Conservation (phyloP, 23 tunicate species). For the Styela clava region DNA sequence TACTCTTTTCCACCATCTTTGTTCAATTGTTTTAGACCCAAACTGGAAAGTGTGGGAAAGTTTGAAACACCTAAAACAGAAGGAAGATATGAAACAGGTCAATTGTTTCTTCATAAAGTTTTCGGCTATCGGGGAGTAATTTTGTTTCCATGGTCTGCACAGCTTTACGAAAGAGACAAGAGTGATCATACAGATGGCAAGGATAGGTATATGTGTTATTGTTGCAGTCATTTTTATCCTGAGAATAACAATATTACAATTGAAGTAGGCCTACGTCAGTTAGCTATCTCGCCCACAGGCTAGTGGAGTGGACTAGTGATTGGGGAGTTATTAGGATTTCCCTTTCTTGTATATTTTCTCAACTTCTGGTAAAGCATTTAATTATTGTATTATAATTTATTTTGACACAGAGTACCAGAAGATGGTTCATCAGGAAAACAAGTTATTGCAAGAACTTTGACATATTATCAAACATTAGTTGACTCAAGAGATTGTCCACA, state of each 20-base stretch:
- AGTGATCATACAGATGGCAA: conserved; percentile 7
- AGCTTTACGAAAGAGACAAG: conserved; percentile 56
- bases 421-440: conserved; percentile 26
- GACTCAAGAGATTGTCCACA: conserved; percentile 69
- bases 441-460: conserved; percentile 41
- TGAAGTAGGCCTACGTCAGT: no score
- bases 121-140: conserved; percentile 82
- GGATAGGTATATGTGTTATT: neutral
- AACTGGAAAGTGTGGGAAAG: conserved; percentile 61
- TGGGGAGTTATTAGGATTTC: no score
- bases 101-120: conserved; percentile 69
- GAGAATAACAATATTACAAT: no score
- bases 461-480: conserved; percentile 81
- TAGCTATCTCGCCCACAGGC: no score
- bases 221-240: no score
- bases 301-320: no score
- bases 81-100: conserved; percentile 59
- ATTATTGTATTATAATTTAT: no score
- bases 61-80: conserved; percentile 33
- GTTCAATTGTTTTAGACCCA: conserved; percentile 11
- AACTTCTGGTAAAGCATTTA: no score
- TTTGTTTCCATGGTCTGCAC: conserved; percentile 66
- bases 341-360: no score
- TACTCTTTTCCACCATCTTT: no score
- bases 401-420: conserved; percentile 33